Evolutionary conservation across 1,140 invertebrate genomes (phyloP).

Genomic region (Cecropterus lyciades): DNA sequence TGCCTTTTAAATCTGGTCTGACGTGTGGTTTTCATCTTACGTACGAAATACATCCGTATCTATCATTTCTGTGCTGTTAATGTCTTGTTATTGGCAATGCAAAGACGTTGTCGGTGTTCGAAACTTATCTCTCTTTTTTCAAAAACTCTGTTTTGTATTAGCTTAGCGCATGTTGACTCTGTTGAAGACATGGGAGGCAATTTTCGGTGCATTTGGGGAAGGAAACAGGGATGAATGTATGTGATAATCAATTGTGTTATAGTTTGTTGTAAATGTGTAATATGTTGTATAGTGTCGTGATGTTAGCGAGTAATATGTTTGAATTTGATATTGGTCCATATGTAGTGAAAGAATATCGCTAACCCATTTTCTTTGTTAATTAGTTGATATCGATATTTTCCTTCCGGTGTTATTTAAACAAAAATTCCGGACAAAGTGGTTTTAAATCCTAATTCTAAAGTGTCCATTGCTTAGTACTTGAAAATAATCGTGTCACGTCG

Average conservation of each 20-base stretch:
- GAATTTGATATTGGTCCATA: too few species aligned
- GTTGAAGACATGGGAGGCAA: constrained; percentile 54
- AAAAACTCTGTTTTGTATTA: not conserved
- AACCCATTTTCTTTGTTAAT: too few species aligned
- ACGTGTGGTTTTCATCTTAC: too few species aligned
- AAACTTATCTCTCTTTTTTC: not conserved
- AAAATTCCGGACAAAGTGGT: too few species aligned
- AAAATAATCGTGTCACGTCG: too few species aligned
- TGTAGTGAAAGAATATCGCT: too few species aligned
- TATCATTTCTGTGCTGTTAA: not conserved
- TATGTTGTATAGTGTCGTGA: too few species aligned
- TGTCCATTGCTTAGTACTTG: too few species aligned
- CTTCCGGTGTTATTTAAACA: too few species aligned
- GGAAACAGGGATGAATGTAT: constrained; percentile 8
- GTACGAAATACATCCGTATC: not conserved
- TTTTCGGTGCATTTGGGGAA: constrained; percentile 33
- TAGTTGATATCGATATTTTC: too few species aligned
- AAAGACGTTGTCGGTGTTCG: not conserved
- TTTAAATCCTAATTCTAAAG: not conserved
- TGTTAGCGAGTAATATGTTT: too few species aligned
- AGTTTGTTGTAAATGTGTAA: too few species aligned
- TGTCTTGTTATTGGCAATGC: not conserved
- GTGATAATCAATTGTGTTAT: constrained; percentile 11
- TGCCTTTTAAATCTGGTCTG: not conserved
- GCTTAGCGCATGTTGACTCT: constrained; percentile 52